Conservation (phyloP, 92 coral and sea anemone species). For the Epizoanthus stellaris region DNA sequence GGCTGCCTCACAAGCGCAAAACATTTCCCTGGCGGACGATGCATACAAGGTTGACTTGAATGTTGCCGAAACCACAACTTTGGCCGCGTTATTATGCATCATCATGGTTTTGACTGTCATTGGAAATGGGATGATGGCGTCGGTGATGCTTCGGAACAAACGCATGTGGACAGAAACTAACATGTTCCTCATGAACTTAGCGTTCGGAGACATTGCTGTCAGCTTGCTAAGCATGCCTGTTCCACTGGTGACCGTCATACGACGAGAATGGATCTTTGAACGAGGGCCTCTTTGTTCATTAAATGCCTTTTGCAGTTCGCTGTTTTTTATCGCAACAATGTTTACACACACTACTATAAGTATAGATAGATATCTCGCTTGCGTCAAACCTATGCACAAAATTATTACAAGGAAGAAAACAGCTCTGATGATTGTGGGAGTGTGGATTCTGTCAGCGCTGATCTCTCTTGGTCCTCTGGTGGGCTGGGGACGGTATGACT, state of each 20-base stretch:
- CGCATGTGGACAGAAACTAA: constrained; percentile 89
- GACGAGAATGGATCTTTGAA: constrained; percentile 60
- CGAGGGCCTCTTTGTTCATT: constrained; percentile 70
- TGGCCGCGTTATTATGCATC: constrained; percentile 61
- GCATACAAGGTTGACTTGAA: constrained; percentile 48
- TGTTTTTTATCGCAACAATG: constrained; percentile 77
- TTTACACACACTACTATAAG: constrained; percentile 85
- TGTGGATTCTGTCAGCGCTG: constrained; percentile 68
- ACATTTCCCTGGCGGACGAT: constrained; percentile 5
- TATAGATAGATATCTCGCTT: constrained; percentile 79
- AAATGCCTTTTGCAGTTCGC: constrained; percentile 74
- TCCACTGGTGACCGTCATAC: constrained; percentile 72
- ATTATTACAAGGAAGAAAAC: constrained; percentile 78
- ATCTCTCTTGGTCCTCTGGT: constrained; percentile 77
- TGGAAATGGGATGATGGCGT: constrained; percentile 72
- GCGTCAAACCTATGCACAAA: constrained; percentile 85
- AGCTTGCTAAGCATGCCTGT: constrained; percentile 75
- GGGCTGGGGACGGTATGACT: constrained; percentile 85
- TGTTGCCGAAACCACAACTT: constrained; percentile 59
- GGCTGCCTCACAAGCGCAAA: background rate
- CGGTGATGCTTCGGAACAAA: constrained; percentile 71
- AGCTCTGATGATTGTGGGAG: constrained; percentile 57
- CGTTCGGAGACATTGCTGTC: constrained; percentile 79
- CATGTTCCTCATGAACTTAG: constrained; percentile 80
- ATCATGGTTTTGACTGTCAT: constrained; percentile 62